Evolutionary conservation across 2,888 invertebrate genomes (phyloP), one percentile per base, ranked within the genome.

Genomic region (Chloroclysta siterata): DNA sequence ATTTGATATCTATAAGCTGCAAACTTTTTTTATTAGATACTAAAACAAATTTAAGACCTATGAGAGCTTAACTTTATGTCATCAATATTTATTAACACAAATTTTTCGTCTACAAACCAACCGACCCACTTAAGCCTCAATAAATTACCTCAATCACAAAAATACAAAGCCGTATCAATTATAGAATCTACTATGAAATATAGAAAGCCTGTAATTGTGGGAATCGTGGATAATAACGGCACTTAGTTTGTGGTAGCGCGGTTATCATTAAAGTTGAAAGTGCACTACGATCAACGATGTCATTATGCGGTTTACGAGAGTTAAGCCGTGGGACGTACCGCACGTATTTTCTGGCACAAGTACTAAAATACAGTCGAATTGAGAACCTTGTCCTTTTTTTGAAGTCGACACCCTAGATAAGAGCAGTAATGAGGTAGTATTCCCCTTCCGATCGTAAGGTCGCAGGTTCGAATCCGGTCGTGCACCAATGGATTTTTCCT

Each of bases 181-280:
- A 50, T 42, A 36, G 29, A 60, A 46, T 39, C 44, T 14, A 41
- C 52, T 44, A 48, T 48, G 54, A 41, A 33, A 48, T 39, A 57
- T 61, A 65, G 65, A 65, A 60, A 65, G 57, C 44, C 51, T 48
- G 22, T 65, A 65, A 64, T 53, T 56, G 60, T 60, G 60, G 60
- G 65, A 65, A 65, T 36, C 0, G 54, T 53, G 44, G 57, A 8
- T 61, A 57, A 65, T 65, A 61, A 58, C 57, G 51, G 65, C 50
- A 54, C 15, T 61, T 54, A 51, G 53, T 46, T 52, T 60, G 64
- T 53, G 56, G 60, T 60, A 36, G 29, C 44, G 51, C 11, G 54
- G 54, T 33, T 15, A 10, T 11, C 56, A 64, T 64, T 55, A 53
- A 51, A 36, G 60, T 65, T 65, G 56, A 65, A 65, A 60, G 53